phyloP scores from a whole-genome alignment of 2,888 invertebrate genomes.

The Podotricha telesiphe region DNA sequence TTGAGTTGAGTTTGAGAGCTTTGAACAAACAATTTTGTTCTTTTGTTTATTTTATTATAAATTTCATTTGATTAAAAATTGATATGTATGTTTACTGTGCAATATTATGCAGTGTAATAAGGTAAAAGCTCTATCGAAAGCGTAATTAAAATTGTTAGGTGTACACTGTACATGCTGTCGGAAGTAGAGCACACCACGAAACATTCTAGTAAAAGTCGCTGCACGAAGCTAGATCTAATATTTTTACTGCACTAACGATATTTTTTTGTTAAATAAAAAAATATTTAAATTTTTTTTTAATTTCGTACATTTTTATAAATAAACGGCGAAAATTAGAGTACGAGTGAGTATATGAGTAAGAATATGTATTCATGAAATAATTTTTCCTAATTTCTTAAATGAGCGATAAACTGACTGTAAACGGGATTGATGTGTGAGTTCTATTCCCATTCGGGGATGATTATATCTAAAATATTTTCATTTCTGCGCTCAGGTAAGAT shows the following conservation, averaged over 20 bases:
- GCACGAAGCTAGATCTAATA: background rate
- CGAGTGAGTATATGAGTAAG: too few species aligned
- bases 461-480: too few species aligned
- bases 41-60: background rate
- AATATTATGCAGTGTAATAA: constrained; percentile 12
- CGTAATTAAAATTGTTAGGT: constrained; percentile 38
- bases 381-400: too few species aligned
- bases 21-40: background rate
- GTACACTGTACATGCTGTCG: constrained; percentile 23
- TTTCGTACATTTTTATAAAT: background rate
- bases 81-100: constrained; percentile 1
- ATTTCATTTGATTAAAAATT: constrained; percentile 5
- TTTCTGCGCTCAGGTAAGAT: too few species aligned
- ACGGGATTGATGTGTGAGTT: too few species aligned
- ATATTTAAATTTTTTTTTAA: background rate
- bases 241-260: background rate
- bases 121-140: constrained; percentile 31
- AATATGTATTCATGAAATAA: too few species aligned
- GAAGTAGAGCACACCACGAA: constrained; percentile 32
- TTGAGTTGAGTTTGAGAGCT: background rate
- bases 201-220: constrained; percentile 17
- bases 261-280: background rate
- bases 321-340: background rate
- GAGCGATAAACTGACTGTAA: too few species aligned
- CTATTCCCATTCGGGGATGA: too few species aligned